Conservation (phyloP, 2,113 vertebrate genomes). For the Hypocryptadius cinnamomeus region DNA sequence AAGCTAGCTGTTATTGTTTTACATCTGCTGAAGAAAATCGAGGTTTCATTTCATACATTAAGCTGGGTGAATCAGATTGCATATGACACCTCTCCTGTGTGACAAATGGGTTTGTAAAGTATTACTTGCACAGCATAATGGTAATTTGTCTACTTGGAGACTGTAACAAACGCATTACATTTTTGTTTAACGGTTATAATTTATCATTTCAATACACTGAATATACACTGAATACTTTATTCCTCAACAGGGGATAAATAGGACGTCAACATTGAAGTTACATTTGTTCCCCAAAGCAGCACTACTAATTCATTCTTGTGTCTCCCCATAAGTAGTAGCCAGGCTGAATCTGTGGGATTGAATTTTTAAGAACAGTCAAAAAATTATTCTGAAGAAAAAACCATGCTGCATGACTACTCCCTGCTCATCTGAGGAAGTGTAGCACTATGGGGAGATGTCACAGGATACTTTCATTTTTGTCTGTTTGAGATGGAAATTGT, state of each 20-base stretch:
- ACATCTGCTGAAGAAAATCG: background rate
- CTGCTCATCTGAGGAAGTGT: background rate
- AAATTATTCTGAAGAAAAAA: background rate
- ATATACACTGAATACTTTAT: slow-evolving; percentile 30
- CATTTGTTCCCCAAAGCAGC: background rate
- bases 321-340: background rate
- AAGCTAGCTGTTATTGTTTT: background rate
- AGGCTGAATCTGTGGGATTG: background rate
- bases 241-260: slow-evolving; percentile 48
- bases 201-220: slow-evolving; percentile 45
- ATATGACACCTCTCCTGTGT: slow-evolving; percentile 39
- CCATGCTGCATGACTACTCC: background rate
- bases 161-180: slow-evolving; percentile 33
- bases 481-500: background rate
- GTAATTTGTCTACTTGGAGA: slow-evolving; percentile 53
- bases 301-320: slow-evolving; percentile 4
- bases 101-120: slow-evolving; percentile 65
- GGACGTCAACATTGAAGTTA: background rate
- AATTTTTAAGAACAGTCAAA: background rate
- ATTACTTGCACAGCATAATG: slow-evolving; percentile 34
- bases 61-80: slow-evolving; percentile 46
- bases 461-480: background rate
- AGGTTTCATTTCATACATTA: slow-evolving; percentile 47
- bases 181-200: slow-evolving; percentile 53
- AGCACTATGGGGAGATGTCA: background rate